Conservation (phyloP, 2,113 vertebrate species). For the Telmatochromis bifrenatus region DNA sequence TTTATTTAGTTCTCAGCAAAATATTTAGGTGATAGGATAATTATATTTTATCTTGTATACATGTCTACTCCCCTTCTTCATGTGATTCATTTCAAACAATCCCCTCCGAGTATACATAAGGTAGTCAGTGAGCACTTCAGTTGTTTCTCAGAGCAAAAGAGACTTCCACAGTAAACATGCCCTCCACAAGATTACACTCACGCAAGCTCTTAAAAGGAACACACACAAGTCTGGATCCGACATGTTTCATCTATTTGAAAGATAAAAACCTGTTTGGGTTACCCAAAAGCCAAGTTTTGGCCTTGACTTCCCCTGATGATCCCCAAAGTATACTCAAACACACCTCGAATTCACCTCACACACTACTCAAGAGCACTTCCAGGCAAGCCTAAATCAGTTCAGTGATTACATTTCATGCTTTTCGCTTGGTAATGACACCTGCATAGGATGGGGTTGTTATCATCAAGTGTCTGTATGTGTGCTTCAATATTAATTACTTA, state of each 20-base stretch:
- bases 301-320: background rate
- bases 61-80: constrained; percentile 51
- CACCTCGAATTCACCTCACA: constrained; percentile 28
- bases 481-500: constrained; percentile 49
- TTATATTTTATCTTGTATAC: constrained; percentile 70
- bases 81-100: constrained; percentile 68
- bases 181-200: constrained; percentile 36
- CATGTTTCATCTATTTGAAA: constrained; percentile 28
- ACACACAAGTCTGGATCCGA: constrained; percentile 23
- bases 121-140: constrained; percentile 53
- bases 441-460: constrained; percentile 44
- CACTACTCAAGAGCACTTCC: constrained; percentile 22
- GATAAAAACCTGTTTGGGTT: constrained; percentile 20
- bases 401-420: constrained; percentile 43
- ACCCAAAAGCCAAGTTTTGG: constrained; percentile 3
- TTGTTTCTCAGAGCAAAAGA: constrained; percentile 37
- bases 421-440: constrained; percentile 11
- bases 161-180: constrained; percentile 54
- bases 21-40: constrained; percentile 68
- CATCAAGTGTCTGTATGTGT: constrained; percentile 36
- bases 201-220: constrained; percentile 40
- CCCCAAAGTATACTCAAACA: background rate
- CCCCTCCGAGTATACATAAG: constrained; percentile 57
- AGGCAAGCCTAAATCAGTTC: constrained; percentile 1
- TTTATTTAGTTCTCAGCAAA: constrained; percentile 66